These are phyloP conservation scores for Pseudoips prasinana DNA, from an alignment of 2,888 invertebrate species.

Conservation along the genomic window DNA sequence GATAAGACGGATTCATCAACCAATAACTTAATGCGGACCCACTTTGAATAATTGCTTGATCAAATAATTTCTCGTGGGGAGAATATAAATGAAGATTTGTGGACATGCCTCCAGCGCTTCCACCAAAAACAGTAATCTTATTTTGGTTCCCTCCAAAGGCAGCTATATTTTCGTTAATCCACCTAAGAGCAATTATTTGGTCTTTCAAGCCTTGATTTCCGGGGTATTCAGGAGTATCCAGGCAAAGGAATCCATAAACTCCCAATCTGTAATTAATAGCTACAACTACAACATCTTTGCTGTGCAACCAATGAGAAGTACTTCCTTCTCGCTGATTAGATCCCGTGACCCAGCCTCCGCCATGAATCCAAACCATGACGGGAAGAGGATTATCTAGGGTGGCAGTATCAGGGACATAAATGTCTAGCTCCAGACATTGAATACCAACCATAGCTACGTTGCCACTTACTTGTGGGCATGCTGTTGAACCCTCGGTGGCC, in stretches of 20 bases:
- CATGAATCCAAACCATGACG: conserved; percentile 54
- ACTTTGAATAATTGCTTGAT: conserved; percentile 52
- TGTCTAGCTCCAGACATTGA: conserved; percentile 52
- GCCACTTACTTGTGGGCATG: conserved; percentile 49
- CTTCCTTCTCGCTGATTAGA: conserved; percentile 35
- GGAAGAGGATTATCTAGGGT: conserved; percentile 41
- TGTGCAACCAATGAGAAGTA: conserved; percentile 49
- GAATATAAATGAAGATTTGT: conserved; percentile 49
- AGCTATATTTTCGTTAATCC: conserved; percentile 55
- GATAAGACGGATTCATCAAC: conserved; percentile 32
- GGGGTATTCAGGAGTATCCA: conserved; percentile 44
- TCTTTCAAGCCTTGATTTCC: conserved; percentile 64
- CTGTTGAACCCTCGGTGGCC: conserved; percentile 49
- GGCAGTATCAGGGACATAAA: conserved; percentile 49
- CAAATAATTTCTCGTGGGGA: conserved; percentile 43
- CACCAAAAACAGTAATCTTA: conserved; percentile 53
- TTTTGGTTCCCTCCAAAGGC: conserved; percentile 54
- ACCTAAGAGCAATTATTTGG: conserved; percentile 49
- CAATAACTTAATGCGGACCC: conserved; percentile 36
- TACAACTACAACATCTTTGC: conserved; percentile 51
- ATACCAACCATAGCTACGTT: conserved; percentile 36
- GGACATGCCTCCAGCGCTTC: conserved; percentile 51
- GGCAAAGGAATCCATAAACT: conserved; percentile 60
- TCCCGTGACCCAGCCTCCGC: conserved; percentile 45
- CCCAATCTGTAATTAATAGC: conserved; percentile 58